phyloP scores from a whole-genome alignment of 1,140 invertebrate species.

The Cyrtorhinus lividipennis region DNA sequence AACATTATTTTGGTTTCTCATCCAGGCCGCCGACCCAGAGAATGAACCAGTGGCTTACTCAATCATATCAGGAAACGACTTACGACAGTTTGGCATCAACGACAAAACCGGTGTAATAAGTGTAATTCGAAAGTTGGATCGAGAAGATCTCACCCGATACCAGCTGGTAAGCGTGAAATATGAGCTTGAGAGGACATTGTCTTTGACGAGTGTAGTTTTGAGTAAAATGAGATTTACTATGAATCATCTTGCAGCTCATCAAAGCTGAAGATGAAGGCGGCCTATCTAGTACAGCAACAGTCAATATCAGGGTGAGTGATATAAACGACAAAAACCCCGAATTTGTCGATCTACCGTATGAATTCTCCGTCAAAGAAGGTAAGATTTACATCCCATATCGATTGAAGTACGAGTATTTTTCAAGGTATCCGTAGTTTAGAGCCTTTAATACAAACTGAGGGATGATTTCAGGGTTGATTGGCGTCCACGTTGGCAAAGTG shows the following conservation, averaged over 20 bases:
- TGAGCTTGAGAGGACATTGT: too few relatives aligned
- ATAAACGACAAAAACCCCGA: conserved; percentile 81
- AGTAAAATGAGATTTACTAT: too few relatives aligned
- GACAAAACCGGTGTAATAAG: conserved; percentile 65
- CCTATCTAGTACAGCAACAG: conserved; percentile 60
- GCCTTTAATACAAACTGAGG: too few relatives aligned
- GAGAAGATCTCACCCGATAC: conserved; percentile 73
- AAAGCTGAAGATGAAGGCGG: conserved; percentile 74
- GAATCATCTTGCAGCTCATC: conserved; percentile 51
- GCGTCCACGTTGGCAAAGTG: conserved; percentile 56
- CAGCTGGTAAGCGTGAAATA: conserved; percentile 49
- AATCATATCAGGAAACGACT: conserved; percentile 70
- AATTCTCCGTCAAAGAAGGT: conserved; percentile 66
- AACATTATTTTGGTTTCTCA: too few relatives aligned
- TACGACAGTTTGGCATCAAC: conserved; percentile 69
- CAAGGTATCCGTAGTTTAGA: too few relatives aligned
- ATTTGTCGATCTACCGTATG: conserved; percentile 57
- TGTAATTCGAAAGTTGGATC: conserved; percentile 65
- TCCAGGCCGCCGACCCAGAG: conserved; percentile 71
- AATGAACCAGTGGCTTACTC: conserved; percentile 72
- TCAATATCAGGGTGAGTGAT: conserved; percentile 77
- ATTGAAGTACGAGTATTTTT: too few relatives aligned
- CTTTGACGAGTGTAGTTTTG: too few relatives aligned
- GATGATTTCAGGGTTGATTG: conserved; percentile 34
- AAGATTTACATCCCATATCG: too few relatives aligned